Percentiles rank a stretch among this genome's conserved stretches.
These are phyloP conservation scores for Allobates femoralis DNA, from an alignment of 2,797 vertebrate species.

Conservation along the genomic window DNA sequence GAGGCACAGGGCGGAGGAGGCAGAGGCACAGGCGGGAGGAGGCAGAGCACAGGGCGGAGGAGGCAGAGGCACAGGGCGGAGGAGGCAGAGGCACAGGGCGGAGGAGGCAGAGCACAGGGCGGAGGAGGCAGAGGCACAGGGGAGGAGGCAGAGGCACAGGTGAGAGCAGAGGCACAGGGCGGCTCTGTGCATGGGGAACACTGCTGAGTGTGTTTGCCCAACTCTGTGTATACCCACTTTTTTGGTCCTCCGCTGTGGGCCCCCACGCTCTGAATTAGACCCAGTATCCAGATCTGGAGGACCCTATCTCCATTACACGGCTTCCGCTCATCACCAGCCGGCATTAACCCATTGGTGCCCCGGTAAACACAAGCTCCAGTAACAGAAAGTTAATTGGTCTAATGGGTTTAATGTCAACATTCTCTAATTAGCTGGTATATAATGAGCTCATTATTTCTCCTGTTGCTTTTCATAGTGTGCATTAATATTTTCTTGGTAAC, in stretches of 20 bases:
- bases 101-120: not conserved
- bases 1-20: not conserved
- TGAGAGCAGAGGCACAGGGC: not conserved
- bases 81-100: not conserved
- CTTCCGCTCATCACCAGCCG: slow-evolving; percentile 68
- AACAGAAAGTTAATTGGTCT: slow-evolving; percentile 76
- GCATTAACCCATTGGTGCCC: slow-evolving; percentile 73
- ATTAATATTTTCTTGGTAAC: slow-evolving; percentile 55
- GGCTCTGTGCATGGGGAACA: not conserved
- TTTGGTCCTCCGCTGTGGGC: slow-evolving; percentile 11
- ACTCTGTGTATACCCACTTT: not conserved
- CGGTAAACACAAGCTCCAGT: slow-evolving; percentile 60
- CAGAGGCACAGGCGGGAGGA: too few species aligned
- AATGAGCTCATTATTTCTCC: slow-evolving; percentile 68
- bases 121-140: not conserved
- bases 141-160: not conserved
- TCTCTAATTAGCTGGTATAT: slow-evolving; percentile 72
- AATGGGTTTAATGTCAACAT: slow-evolving; percentile 76
- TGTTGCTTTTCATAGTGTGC: slow-evolving; percentile 65
- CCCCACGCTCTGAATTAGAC: slow-evolving; percentile 66
- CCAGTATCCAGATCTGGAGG: slow-evolving; percentile 65
- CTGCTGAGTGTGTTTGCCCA: not conserved
- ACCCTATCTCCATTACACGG: slow-evolving; percentile 16
- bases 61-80: not conserved
- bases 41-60: too few species aligned